phyloP scores from a whole-genome alignment of 2,797 vertebrate species.

The Ataeniobius toweri region DNA sequence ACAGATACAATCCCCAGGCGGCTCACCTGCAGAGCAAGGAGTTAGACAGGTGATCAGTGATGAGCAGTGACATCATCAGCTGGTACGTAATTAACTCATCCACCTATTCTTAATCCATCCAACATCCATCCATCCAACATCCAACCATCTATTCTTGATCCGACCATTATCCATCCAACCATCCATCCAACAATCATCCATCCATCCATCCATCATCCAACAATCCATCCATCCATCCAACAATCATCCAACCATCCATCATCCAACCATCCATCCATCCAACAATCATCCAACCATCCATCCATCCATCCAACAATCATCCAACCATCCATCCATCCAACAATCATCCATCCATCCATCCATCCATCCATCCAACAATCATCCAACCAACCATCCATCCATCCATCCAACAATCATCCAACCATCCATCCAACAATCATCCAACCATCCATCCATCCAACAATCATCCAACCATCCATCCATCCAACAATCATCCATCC shows the following conservation, averaged over 20 bases:
- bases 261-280: no score
- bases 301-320: neutral
- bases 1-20: slow-evolving; percentile 91
- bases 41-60: slow-evolving; percentile 1
- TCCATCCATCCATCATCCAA: neutral
- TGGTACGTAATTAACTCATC: no score
- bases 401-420: no score
- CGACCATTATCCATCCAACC: no score
- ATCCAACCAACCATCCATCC: no score
- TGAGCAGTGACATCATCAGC: neutral
- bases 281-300: neutral
- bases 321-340: no score
- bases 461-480: no score
- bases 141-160: neutral
- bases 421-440: no score
- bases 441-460: no score
- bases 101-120: neutral
- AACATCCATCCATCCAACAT: neutral
- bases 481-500: no score
- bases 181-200: neutral
- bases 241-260: neutral
- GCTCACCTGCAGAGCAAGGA: slow-evolving; percentile 82
- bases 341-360: no score
- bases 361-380: no score
- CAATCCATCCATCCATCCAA: neutral